These are phyloP conservation scores for Melieria omissa DNA, from an alignment of 2,888 invertebrate species.

Conservation along the genomic window DNA sequence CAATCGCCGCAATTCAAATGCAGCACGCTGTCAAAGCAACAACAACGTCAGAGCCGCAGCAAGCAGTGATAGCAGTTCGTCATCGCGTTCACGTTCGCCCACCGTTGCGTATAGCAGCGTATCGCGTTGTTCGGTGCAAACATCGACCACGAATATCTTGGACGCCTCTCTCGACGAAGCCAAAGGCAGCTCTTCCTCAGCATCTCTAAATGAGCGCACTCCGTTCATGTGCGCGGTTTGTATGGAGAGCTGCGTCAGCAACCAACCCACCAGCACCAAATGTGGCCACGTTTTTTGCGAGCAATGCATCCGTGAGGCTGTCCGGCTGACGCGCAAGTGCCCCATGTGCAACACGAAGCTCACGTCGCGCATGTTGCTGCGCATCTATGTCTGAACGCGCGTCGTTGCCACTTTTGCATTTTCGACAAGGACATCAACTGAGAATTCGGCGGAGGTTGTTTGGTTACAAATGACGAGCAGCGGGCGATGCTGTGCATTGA, in stretches of 20 bases:
- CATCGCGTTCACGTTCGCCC: conserved; percentile 7
- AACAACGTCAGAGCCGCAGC: background rate
- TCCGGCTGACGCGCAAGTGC: conserved; percentile 49
- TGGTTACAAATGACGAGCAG: too few relatives aligned
- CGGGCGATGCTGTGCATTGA: too few relatives aligned
- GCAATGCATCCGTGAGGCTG: conserved; percentile 47
- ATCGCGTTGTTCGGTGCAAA: conserved; percentile 4
- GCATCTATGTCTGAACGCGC: conserved; percentile 49
- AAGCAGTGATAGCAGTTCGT: conserved; percentile 8
- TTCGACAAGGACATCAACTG: background rate
- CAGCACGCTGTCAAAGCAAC: background rate
- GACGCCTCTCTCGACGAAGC: background rate
- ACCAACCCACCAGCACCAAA: conserved; percentile 51
- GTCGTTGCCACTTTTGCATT: background rate
- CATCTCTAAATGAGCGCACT: background rate
- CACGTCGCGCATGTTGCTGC: conserved; percentile 40
- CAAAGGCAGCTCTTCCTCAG: background rate
- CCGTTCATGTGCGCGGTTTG: conserved; percentile 56
- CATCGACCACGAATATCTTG: conserved; percentile 23
- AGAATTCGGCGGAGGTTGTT: too few relatives aligned
- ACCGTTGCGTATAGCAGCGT: background rate
- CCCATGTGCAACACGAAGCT: conserved; percentile 56
- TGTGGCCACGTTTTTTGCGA: conserved; percentile 58
- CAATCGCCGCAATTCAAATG: background rate
- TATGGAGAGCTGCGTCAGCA: conserved; percentile 48